These are phyloP conservation scores for Leguminivora glycinivorella DNA, from an alignment of 1,140 invertebrate genomes.

Conservation along the genomic window DNA sequence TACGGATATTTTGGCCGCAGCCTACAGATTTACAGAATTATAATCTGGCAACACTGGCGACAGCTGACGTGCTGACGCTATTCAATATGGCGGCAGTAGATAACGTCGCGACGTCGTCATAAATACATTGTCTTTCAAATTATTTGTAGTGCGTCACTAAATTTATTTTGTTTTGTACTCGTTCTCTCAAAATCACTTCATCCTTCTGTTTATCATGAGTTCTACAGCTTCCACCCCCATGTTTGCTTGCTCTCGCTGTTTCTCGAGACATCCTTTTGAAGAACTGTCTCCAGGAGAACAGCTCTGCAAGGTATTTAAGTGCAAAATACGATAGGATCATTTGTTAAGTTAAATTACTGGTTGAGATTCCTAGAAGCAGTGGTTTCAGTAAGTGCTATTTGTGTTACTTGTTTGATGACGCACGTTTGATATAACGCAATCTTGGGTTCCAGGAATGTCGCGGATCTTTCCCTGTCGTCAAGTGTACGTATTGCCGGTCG, in stretches of 20 bases:
- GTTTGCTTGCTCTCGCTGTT: constrained; percentile 97
- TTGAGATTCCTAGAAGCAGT: constrained; percentile 31
- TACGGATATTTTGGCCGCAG: no score
- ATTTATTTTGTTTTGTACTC: constrained; percentile 24
- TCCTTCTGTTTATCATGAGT: constrained; percentile 54
- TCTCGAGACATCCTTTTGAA: constrained; percentile 96
- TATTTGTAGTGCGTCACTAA: constrained; percentile 22
- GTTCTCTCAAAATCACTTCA: background rate
- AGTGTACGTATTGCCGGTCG: constrained; percentile 98
- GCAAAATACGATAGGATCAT: background rate
- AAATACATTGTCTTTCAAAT: constrained; percentile 12
- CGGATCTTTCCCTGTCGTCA: constrained; percentile 94
- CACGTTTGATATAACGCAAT: constrained; percentile 39
- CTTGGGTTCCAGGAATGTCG: constrained; percentile 92
- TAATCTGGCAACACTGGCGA: background rate
- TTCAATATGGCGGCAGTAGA: constrained; percentile 24
- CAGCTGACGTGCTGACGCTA: constrained; percentile 27
- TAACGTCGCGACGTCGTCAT: constrained; percentile 19
- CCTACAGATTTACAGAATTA: no score
- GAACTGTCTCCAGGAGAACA: constrained; percentile 96
- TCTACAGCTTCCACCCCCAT: constrained; percentile 73
- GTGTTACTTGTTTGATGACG: constrained; percentile 55
- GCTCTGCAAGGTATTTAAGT: constrained; percentile 89
- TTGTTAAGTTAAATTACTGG: constrained; percentile 22
- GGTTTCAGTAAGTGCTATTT: constrained; percentile 31